These are phyloP conservation scores for Aphaenogaster ashmeadi DNA, from an alignment of 1,140 invertebrate species.

Conservation along the genomic window DNA sequence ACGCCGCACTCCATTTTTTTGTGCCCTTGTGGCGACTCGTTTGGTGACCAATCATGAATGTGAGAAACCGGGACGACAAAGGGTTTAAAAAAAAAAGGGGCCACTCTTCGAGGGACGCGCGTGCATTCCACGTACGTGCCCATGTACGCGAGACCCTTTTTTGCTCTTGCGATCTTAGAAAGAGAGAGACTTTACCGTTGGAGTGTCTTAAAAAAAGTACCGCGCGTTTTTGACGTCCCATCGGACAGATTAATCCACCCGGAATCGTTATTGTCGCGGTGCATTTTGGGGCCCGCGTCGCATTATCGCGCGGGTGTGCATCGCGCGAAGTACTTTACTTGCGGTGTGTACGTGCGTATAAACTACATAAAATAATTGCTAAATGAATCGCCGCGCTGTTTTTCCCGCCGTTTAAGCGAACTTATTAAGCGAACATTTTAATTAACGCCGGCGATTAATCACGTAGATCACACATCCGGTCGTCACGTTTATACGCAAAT, in stretches of 20 bases:
- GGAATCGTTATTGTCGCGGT: conserved; percentile 55
- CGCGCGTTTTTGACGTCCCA: background rate
- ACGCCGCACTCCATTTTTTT: conserved; percentile 66
- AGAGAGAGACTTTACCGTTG: background rate
- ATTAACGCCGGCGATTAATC: conserved; percentile 77
- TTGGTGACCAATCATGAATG: conserved; percentile 60
- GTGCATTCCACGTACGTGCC: background rate
- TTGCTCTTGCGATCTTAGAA: conserved; percentile 27
- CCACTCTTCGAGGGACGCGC: conserved; percentile 41
- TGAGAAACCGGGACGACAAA: conserved; percentile 69
- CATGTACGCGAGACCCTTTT: background rate
- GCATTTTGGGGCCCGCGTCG: conserved; percentile 58
- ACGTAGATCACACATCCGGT: conserved; percentile 73
- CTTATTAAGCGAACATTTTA: conserved; percentile 78
- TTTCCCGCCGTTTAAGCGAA: conserved; percentile 70
- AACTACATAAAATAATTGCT: conserved; percentile 77
- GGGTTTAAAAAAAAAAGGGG: conserved; percentile 43
- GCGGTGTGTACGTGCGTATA: conserved; percentile 44
- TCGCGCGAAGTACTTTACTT: conserved; percentile 50
- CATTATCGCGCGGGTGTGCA: conserved; percentile 60
- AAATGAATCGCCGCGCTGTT: conserved; percentile 76
- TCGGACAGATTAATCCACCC: background rate
- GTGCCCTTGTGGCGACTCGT: conserved; percentile 66
- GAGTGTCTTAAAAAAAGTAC: conserved; percentile 13
- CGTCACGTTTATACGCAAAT: conserved; percentile 61